Evolutionary conservation across 1,140 invertebrate genomes (phyloP), one percentile per base, ranked within the genome.

Genomic region (Scaptomyza hsui): DNA sequence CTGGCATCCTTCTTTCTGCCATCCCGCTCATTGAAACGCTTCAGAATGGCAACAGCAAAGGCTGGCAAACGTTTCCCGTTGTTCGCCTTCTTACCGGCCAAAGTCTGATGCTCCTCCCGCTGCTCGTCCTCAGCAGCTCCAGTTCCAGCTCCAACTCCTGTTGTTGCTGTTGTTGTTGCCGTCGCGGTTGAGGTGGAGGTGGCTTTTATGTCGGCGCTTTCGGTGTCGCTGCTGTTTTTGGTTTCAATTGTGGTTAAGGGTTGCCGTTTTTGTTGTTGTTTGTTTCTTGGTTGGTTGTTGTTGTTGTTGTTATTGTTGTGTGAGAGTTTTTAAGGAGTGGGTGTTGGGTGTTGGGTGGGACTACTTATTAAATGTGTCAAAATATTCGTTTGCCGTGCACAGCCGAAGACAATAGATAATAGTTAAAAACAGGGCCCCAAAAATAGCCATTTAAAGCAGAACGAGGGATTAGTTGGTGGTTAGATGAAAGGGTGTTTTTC

Each of bases 181-280:
- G 78, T 72, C 15, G 82, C 77, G 32, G 78, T 89, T 24, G 76
- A 75, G 76, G 76, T 88, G 53, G 75, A 82, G 47, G 82, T 90
- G 35, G 77, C 91, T 68, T 81, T 91, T 44, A 92, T 91, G 63
- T 93, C 92, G 62, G 92, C 92, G 76, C 92, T 93, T 85, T 93
- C 92, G 32, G 92, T 93, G 88, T 93, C 92, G 68, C 92, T 93
- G 67, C 92, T 93, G 76, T 80, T 72, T 78, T 79, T 75, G 60
- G 67, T 61, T 75, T 69, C 49, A 69, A 63, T 80, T 63, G 71
- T 72, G 56, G 71, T 67, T 63, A 82, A 76, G 78, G 61, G 57
- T 47, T 37, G 32, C 12, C 32, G 32, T n/a, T 37, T 37, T 37
- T 37, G 32, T 37, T 37, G 12, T 37, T 37, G 32, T 45, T 70